Evolutionary conservation across 2,797 vertebrate species (phyloP).

Genomic region (Vespertilio murinus): DNA sequence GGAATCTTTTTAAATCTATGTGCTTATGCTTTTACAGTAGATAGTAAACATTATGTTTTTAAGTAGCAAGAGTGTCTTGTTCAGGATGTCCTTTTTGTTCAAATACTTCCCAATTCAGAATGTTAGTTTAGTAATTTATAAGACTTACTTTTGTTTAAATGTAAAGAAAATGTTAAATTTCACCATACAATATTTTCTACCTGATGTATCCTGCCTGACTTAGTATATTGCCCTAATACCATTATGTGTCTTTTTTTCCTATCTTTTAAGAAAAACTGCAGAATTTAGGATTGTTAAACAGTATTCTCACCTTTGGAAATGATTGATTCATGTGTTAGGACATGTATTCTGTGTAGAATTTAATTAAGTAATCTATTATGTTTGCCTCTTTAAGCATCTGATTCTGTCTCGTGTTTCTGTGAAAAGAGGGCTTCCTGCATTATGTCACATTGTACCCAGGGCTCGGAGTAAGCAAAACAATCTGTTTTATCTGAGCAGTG

Average conservation of each 20-base stretch:
- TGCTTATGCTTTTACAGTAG: neutral
- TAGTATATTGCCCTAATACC: neutral
- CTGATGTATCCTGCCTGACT: neutral
- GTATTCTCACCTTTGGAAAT: neutral
- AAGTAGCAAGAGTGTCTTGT: neutral
- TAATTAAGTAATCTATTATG: constrained; percentile 7
- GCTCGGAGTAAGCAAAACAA: neutral
- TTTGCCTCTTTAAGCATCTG: constrained; percentile 20
- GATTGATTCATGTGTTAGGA: neutral
- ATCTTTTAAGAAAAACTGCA: constrained; percentile 13
- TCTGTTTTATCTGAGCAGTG: constrained; percentile 9
- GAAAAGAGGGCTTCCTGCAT: neutral
- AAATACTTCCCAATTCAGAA: constrained; percentile 22
- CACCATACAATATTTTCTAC: constrained; percentile 26
- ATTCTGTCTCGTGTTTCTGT: constrained; percentile 1
- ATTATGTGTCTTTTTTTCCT: constrained; percentile 6
- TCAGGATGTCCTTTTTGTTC: constrained; percentile 51
- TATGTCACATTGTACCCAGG: constrained; percentile 16
- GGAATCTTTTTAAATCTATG: neutral
- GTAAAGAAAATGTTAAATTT: constrained; percentile 37
- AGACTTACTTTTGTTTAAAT: constrained; percentile 49
- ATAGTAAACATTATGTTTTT: constrained; percentile 43
- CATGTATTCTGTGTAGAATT: neutral
- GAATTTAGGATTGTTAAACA: constrained; percentile 40
- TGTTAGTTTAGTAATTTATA: constrained; percentile 14